phyloP scores from a whole-genome alignment of 2,888 invertebrate species.

The Gryllus longicercus region DNA sequence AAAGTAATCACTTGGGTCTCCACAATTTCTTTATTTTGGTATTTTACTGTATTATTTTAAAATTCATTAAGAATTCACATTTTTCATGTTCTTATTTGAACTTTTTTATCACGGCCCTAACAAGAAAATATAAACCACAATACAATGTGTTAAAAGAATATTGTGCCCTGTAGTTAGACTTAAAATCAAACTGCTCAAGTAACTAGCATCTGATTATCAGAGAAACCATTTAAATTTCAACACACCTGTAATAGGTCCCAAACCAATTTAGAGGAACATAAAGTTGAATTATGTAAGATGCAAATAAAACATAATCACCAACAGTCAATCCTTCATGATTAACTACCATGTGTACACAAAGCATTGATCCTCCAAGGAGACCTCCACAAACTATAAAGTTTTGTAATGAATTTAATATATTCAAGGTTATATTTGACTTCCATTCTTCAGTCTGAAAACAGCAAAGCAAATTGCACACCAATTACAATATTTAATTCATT shows the following conservation, averaged over 20 bases:
- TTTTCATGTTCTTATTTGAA: no score
- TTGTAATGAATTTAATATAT: conserved; percentile 86
- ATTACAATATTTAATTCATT: neutral
- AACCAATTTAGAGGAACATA: conserved; percentile 97
- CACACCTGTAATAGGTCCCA: conserved; percentile 94
- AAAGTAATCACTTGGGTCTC: no score
- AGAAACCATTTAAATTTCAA: neutral
- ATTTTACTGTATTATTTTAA: no score
- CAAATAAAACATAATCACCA: conserved; percentile 94
- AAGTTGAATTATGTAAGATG: conserved; percentile 89
- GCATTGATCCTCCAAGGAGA: conserved; percentile 77
- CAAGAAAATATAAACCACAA: no score
- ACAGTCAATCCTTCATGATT: conserved; percentile 68
- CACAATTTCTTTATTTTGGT: no score
- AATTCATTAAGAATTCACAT: no score
- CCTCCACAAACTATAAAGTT: conserved; percentile 86
- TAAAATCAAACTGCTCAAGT: no score
- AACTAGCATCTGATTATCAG: no score
- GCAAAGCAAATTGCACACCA: conserved; percentile 32
- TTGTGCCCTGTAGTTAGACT: no score
- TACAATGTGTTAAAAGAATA: no score
- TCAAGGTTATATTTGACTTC: conserved; percentile 78
- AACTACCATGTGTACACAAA: conserved; percentile 85
- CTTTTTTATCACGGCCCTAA: no score
- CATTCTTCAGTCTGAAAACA: conserved; percentile 78